Evolutionary conservation across 2,113 vertebrate genomes (phyloP), one percentile per base, ranked within the genome.

Genomic region (Isichthys henryi): DNA sequence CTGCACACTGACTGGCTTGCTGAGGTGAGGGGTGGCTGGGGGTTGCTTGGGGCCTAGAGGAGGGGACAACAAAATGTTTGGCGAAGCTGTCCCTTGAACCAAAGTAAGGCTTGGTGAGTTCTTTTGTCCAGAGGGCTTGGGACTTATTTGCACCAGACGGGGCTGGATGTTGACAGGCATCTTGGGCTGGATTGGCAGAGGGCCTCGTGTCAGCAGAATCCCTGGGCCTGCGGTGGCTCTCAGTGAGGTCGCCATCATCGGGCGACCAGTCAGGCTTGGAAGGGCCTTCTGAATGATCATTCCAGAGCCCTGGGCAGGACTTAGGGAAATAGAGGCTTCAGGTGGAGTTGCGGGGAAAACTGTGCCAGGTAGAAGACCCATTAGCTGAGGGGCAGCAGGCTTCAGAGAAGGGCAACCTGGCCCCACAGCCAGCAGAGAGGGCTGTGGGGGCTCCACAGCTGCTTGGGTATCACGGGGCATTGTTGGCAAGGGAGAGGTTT

Each of bases 91-190:
- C 66, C 95, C 94, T 5, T 95, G 94, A 17, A 96, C 93, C 46
- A 96, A 96, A 0, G 95, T 91, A 1, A 96, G 94, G 90, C 95
- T 94, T n/a, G 93, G 88, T 0, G 94, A 21, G 45, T 92, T 89
- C 90, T 96, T 96, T 53, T 95, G 95, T 49, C 94, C 95, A 2
- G 93, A 88, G 6, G 94, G 95, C 86, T 96, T 96, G 80, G 96
- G 96, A 90, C 95, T 96, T 2, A 96, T 96, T 86, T 96, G 96
- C 39, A 96, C 94, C 80, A 96, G 90, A 74, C 95, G 92, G 48
- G 96, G 95, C 89, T 96, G 96, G 27, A 96, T 96, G 93, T 92
- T 96, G 91, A 96, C 90, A n/a, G 95, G 95, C 83, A 96, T 91
- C 90, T 96, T 96, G 92, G 95, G 95, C 43, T 96, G 96, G 82